A percentile compares a stretch with the other conserved stretches of the same genome.
Conservation (phyloP, 1,140 invertebrate species). For the Pseudomyrmex pallidus region DNA sequence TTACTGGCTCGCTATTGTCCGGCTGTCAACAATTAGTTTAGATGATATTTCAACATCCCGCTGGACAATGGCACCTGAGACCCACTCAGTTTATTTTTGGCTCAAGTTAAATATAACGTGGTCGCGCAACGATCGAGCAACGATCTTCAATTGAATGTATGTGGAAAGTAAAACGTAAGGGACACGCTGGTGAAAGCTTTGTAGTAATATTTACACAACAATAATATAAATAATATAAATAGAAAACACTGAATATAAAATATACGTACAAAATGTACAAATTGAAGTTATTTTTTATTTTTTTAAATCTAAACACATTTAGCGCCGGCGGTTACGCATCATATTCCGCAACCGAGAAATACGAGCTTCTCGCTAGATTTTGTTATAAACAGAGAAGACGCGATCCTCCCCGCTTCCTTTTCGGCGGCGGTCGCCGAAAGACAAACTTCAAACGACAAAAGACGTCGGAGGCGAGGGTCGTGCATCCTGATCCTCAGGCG, state of each 20-base stretch:
- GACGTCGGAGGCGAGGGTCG: conserved; percentile 74
- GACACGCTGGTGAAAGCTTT: background rate
- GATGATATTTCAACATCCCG: conserved; percentile 79
- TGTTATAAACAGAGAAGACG: background rate
- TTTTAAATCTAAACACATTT: no score
- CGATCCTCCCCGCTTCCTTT: conserved; percentile 18
- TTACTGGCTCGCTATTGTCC: conserved; percentile 78
- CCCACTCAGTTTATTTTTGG: conserved; percentile 17
- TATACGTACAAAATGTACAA: background rate
- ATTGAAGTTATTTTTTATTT: no score
- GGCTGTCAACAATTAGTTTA: conserved; percentile 83
- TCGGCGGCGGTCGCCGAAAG: conserved; percentile 51
- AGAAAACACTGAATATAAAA: background rate
- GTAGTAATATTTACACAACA: background rate
- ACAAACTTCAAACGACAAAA: conserved; percentile 81
- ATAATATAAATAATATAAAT: background rate
- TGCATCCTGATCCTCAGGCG: conserved; percentile 68
- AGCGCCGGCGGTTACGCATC: no score
- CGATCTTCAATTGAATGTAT: conserved; percentile 21
- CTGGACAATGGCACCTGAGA: conserved; percentile 70
- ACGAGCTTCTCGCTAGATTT: background rate
- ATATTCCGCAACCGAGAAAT: no score
- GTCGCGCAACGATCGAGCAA: conserved; percentile 50
- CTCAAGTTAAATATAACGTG: conserved; percentile 60
- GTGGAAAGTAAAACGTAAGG: background rate